Evolutionary conservation across 2,797 vertebrate species (phyloP).

Genomic region (Pangasius larnaudii): DNA sequence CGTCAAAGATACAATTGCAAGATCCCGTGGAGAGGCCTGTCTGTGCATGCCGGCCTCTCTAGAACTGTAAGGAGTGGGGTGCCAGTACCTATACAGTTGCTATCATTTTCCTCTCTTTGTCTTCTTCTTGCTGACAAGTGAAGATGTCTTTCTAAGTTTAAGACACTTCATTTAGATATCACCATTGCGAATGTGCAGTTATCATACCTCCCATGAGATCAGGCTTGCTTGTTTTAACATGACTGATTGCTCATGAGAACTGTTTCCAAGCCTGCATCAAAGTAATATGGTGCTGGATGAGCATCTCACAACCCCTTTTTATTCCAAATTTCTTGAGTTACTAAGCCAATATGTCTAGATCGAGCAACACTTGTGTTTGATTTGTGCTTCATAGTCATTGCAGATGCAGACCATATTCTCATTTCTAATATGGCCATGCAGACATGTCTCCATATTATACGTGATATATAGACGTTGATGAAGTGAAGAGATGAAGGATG

Average conservation of each 20-base stretch:
- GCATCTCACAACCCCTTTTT: constrained; percentile 63
- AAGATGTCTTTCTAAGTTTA: constrained; percentile 29
- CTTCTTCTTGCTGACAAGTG: constrained; percentile 39
- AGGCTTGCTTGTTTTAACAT: constrained; percentile 59
- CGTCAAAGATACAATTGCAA: constrained; percentile 92
- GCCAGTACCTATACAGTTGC: constrained; percentile 40
- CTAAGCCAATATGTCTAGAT: constrained; percentile 56
- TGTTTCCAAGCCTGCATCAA: constrained; percentile 65
- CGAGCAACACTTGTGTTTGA: constrained; percentile 59
- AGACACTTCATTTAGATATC: constrained; percentile 43
- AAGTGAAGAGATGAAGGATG: constrained; percentile 63
- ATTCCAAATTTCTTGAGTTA: constrained; percentile 48
- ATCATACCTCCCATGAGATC: constrained; percentile 57
- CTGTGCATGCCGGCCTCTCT: constrained; percentile 85
- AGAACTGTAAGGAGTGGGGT: constrained; percentile 51
- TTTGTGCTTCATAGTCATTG: constrained; percentile 68
- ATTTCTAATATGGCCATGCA: constrained; percentile 66
- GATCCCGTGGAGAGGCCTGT: constrained; percentile 88
- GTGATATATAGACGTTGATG: constrained; percentile 55
- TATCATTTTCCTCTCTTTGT: constrained; percentile 50
- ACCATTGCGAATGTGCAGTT: constrained; percentile 41
- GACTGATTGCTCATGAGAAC: constrained; percentile 60
- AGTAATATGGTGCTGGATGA: constrained; percentile 70
- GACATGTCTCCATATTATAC: constrained; percentile 58
- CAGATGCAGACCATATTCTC: constrained; percentile 64